Base-by-base conservation (phyloP, 1,140 invertebrate genomes). In the Capitella teleta region DNA sequence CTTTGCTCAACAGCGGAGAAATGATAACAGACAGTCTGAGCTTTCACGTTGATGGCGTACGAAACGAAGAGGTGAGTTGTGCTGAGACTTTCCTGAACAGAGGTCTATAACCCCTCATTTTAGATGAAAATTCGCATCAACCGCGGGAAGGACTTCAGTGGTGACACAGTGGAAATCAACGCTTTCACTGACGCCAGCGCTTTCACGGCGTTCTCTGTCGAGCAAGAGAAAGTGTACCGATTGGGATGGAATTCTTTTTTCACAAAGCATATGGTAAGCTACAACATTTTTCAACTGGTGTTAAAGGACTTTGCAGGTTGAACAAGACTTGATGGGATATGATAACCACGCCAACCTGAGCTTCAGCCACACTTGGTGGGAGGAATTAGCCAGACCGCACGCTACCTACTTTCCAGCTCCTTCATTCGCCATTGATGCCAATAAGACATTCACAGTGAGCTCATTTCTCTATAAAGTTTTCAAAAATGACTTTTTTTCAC, bases 1-100 rank as follows among this genome's bases (percentile, higher is more conserved):
- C 16, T 19, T 81, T 88, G 61, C 79, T 93, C 0, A 52, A 60
- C 81, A 81, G 4, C 76, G 89, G 88, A 1, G 82, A 87, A 57
- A 82, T 96, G 2, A 79, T 93, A 0, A 86, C 85, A 0, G 93
- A 98, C 71, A 86, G 86, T 37, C 74, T 96, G 19, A 94, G 87
- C 2, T 92, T 96, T 73, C 86, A 89, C 2, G 90, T 97, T 1
- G 90, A 96, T 72, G 91, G 89, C 41, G 87, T 94, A 41, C 86
- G 87, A 2, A 73, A 60, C 30, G 65, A 70, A 46, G 55, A 61
- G 45, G 68, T 70, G 36, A 44, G 42, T 44, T 5, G n/a, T n/a
- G n/a, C n/a, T n/a, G n/a, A n/a, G n/a, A n/a, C n/a, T n/a, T n/a
- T n/a, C n/a, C n/a, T n/a, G n/a, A n/a, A n/a, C n/a, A n/a, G n/a